Base-by-base conservation (phyloP, 2,797 vertebrate species). In the Phaenicophaeus curvirostris region DNA sequence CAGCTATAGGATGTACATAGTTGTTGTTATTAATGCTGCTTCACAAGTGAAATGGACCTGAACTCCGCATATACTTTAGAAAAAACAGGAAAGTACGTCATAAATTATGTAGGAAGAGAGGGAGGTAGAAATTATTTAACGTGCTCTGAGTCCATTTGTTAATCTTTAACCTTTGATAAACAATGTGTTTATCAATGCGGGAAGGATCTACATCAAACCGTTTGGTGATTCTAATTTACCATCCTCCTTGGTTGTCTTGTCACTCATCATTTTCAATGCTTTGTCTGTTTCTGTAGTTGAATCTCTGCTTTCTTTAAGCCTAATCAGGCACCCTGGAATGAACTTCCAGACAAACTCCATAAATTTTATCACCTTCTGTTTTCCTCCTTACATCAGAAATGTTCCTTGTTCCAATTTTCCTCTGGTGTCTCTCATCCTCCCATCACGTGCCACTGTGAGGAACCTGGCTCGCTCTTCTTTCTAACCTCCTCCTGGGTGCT, bases 91-190 rank as follows among this genome's bases (percentile, higher is more conserved):
- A 76, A 53, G 41, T 65, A 31, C 61, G 89, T 89, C 23, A 63
- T 88, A 73, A 89, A 82, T 90, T 55, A 76, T 35, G 53, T 44
- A 94, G 35, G 39, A 82, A 77, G 37, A 28, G 35, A 79, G 50
- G n/a, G 48, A 87, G 41, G 31, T 28, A 58, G 42, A 76, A 89
- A 63, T 77, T 30, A 82, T 48, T 80, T 74, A n/a, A 51, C 10
- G 2, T 81, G 50, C 66, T 82, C 72, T 88, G 69, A 53, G 53
- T 86, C 44, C 63, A 50, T 61, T 66, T 94, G 86, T 79, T 90
- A 75, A 93, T 53, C 66, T 54, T 90, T 82, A 87, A 69, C 66
- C 55, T 87, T 55, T 79, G 74, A 80, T 76, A 76, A 95, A 76
- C 46, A 63, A 3, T 48, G 11, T 67, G 28, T 86, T 88, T 69